Base-by-base conservation (phyloP, 2,797 vertebrate species). In the Picus viridis region DNA sequence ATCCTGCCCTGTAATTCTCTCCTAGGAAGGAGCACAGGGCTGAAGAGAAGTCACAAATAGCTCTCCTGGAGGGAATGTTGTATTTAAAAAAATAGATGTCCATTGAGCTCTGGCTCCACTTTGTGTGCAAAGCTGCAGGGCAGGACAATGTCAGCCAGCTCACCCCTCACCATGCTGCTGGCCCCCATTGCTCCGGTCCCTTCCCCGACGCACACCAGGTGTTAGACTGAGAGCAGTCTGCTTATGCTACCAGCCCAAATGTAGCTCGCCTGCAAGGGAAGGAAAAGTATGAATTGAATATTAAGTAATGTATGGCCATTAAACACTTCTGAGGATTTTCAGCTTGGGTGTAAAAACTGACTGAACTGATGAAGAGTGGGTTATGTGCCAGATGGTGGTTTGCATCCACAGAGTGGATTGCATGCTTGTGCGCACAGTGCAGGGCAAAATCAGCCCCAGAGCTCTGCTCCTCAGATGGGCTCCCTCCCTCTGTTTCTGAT, bases 121-220 rank as follows among this genome's bases (percentile, higher is more conserved):
- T 16, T 39, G 17, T 17, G 19, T 80, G 61, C 39, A 58, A 23
- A 73, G 24, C 20, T 64, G 13, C 49, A 61, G 30, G 49, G 71
- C 47, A 90, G 89, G 19, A 59, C 30, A 70, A 8, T 10, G 34
- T 41, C 49, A 57, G 39, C 54, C 86, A 41, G 39, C 10, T 56
- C 27, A 51, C 13, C 12, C 1, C 0, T 34, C 4, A 2, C n/a
- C 10, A 19, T 20, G 41, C 54, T 36, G 7, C 70, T 71, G 63
- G 26, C 57, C 32, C 53, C 53, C 43, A 5, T 24, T 3, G 0
- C 26, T 58, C 53, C 41, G 14, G 6, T 26, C 69, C 41, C 24
- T n/a, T 47, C 59, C 6, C 32, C 23, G 27, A 19, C 2, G 1
- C 36, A 29, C 29, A 30, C 7, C 22, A 36, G 27, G 22, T 0